Evolutionary conservation across 2,113 vertebrate genomes (phyloP).

Genomic region (Willisornis vidua): DNA sequence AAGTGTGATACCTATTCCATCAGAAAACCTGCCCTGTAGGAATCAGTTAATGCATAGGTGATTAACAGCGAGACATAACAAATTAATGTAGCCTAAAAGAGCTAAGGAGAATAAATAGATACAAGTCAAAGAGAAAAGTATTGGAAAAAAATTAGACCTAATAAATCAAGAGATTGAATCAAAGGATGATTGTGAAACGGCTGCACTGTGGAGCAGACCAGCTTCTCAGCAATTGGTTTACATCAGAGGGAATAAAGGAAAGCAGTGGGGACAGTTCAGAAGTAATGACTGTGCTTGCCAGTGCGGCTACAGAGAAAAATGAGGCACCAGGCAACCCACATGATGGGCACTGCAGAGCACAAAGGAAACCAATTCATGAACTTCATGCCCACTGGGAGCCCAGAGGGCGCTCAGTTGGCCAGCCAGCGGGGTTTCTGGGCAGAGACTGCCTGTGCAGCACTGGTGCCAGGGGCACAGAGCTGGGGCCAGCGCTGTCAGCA

Average conservation of each 20-base stretch:
- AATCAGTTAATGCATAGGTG: background rate
- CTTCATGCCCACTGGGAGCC: background rate
- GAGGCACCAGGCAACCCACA: background rate
- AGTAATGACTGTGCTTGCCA: background rate
- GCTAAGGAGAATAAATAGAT: background rate
- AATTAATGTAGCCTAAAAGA: background rate
- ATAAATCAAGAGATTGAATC: background rate
- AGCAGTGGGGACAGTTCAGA: background rate
- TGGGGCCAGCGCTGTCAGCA: background rate
- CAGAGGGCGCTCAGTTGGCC: background rate
- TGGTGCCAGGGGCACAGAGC: background rate
- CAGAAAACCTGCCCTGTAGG: background rate
- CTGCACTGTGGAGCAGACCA: background rate
- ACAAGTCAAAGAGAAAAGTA: background rate
- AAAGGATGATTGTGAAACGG: background rate
- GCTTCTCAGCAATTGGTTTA: background rate
- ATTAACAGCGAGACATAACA: rapidly evolving
- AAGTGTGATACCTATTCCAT: background rate
- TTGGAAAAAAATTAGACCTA: background rate
- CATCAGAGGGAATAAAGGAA: background rate
- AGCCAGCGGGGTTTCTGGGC: background rate
- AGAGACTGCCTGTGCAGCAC: background rate
- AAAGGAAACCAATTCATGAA: background rate
- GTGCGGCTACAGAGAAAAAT: rapidly evolving
- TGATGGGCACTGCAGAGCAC: background rate